Percentiles rank a stretch among this genome's conserved stretches.
Evolutionary conservation across 2,888 invertebrate species (phyloP).

Genomic region (Nymphalis urticae): DNA sequence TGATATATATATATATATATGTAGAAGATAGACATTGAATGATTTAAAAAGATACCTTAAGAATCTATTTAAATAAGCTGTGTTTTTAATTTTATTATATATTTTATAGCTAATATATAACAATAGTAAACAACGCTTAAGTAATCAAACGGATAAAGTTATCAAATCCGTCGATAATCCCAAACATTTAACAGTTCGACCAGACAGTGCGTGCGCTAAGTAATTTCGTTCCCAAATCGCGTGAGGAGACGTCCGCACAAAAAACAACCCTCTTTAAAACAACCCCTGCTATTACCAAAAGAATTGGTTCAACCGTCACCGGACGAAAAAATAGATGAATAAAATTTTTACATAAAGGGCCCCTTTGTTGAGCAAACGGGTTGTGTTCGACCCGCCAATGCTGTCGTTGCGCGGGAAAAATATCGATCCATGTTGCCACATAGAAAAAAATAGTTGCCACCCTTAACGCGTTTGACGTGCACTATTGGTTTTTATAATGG

Average conservation of each 20-base stretch:
- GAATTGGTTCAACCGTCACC: constrained; percentile 73
- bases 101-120: not conserved
- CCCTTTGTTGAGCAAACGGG: constrained; percentile 64
- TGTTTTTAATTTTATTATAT: not conserved
- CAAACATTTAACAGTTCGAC: constrained; percentile 31
- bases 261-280: constrained; percentile 67
- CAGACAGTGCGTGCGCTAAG: constrained; percentile 61
- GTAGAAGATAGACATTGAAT: too few species aligned
- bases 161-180: constrained; percentile 46
- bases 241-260: constrained; percentile 64
- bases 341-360: constrained; percentile 69
- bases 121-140: constrained; percentile 28
- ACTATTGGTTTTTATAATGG: constrained; percentile 67
- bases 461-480: constrained; percentile 49
- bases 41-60: too few species aligned
- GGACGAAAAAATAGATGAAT: constrained; percentile 74
- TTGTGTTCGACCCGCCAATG: constrained; percentile 57
- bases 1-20: too few species aligned
- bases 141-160: constrained; percentile 20
- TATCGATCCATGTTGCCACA: constrained; percentile 65
- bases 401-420: constrained; percentile 66
- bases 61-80: too few species aligned
- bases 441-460: constrained; percentile 69
- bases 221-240: constrained; percentile 70
- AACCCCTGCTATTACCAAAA: constrained; percentile 76